A percentile compares a stretch with the other conserved stretches of the same genome.
Conservation (phyloP, 2,888 invertebrate species). For the Aspidiotus rigidus region DNA sequence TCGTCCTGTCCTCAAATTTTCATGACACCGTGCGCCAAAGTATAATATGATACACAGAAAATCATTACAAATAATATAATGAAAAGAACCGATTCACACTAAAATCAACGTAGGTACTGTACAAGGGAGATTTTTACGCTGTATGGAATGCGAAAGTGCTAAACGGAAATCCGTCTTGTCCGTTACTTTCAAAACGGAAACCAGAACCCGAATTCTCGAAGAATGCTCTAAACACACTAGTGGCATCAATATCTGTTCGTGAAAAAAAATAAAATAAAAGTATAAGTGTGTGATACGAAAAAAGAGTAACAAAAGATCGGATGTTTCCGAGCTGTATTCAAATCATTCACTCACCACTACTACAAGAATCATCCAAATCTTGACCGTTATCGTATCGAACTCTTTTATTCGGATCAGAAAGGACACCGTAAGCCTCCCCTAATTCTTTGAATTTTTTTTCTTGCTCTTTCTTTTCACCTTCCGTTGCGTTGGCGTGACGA, state of each 20-base stretch:
- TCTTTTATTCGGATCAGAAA: conserved; percentile 84
- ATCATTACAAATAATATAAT: no score
- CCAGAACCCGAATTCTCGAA: conserved; percentile 17
- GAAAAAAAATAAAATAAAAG: no score
- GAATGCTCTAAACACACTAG: conserved; percentile 21
- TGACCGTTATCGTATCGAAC: conserved; percentile 84
- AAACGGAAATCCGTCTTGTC: background rate
- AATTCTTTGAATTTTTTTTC: conserved; percentile 91
- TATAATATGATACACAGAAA: background rate
- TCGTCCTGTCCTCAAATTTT: background rate
- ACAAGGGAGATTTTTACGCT: no score
- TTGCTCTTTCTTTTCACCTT: conserved; percentile 76
- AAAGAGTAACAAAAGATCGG: conserved; percentile 40
- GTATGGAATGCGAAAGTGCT: no score
- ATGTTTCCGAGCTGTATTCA: conserved; percentile 80
- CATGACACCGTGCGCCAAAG: background rate
- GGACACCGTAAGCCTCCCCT: conserved; percentile 87
- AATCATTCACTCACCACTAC: conserved; percentile 36
- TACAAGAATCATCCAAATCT: conserved; percentile 67
- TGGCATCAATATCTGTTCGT: conserved; percentile 19
- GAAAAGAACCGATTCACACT: no score
- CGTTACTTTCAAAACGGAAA: conserved; percentile 12
- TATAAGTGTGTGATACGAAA: no score
- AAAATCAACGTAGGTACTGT: no score
- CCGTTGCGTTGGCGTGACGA: conserved; percentile 79